Base-by-base conservation (phyloP, 2,888 invertebrate species). In the Hyles lineata region DNA sequence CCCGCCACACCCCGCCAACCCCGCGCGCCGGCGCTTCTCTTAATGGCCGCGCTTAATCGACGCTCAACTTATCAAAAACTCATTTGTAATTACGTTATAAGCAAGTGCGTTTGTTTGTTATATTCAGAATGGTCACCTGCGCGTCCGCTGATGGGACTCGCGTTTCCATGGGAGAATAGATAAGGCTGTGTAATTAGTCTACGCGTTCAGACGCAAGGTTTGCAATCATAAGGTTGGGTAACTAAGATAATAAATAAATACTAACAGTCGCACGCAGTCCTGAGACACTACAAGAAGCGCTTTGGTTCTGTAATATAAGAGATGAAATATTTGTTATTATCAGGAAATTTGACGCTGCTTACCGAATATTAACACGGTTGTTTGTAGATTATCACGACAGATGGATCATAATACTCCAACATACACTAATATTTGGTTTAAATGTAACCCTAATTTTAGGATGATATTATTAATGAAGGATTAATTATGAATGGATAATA, bases 21-120 rank as follows among this genome's bases (percentile, higher is more conserved):
- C 62, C 62, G 29, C 62, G 52, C 62, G 29, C 52, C 32, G 72
- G 72, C 62, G 73, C 73, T 70, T 61, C 61, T 55, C 35, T n/a
- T 72, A 72, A 72, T 67, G 43, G 52, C 67, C 23, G 72, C 63
- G 63, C 72, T 67, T 71, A 72, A 72, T 67, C 63, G 55, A 67
- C 58, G 35, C 58, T 58, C 67, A 72, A 72, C 67, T 72, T 72
- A 58, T 72, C 63, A 72, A 72, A 62, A 67, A 67, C 67, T 67
- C 67, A 67, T 67, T 67, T 50, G 67, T 67, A 67, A 67, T 67
- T 67, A 67, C 43, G 60, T 60, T 60, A 67, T 50, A 67, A 67
- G 43, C 43, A 50, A 62, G 35, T 67, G 23, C 43, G 23, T 67
- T 67, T 50, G 67, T 55, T 55, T 17, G 55, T 55, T 55, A 17